A percentile compares a stretch with the other conserved stretches of the same genome.
Evolutionary conservation across 2,113 vertebrate genomes (phyloP).

Genomic region (Murina feae): DNA sequence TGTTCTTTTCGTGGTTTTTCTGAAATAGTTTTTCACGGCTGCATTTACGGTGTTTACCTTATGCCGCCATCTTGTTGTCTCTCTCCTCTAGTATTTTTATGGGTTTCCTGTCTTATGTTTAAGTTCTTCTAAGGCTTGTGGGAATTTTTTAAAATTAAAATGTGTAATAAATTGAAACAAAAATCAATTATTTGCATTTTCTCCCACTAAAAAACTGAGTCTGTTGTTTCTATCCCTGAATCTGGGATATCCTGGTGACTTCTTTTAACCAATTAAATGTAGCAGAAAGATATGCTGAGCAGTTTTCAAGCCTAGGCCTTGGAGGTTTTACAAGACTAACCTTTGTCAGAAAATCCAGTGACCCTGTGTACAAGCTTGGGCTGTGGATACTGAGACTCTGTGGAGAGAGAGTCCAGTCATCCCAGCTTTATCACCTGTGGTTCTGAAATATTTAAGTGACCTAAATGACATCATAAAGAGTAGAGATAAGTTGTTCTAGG

Average conservation of each 20-base stretch:
- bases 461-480: not conserved
- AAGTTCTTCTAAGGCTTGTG: not conserved
- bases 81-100: no score
- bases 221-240: not conserved
- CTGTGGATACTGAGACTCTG: not conserved
- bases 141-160: not conserved
- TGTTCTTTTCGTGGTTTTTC: no score
- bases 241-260: not conserved
- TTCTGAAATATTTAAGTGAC: not conserved
- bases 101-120: no score
- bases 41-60: no score
- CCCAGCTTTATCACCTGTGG: not conserved
- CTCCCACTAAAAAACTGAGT: not conserved
- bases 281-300: not conserved
- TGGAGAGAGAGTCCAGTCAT: not conserved
- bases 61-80: no score
- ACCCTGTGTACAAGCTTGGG: not conserved
- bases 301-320: not conserved
- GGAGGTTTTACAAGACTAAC: not conserved
- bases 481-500: not conserved
- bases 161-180: not conserved
- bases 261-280: not conserved
- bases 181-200: not conserved
- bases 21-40: no score
- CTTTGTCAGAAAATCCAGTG: not conserved